Conservation (phyloP, 1,140 invertebrate genomes). For the Ostrea edulis region DNA sequence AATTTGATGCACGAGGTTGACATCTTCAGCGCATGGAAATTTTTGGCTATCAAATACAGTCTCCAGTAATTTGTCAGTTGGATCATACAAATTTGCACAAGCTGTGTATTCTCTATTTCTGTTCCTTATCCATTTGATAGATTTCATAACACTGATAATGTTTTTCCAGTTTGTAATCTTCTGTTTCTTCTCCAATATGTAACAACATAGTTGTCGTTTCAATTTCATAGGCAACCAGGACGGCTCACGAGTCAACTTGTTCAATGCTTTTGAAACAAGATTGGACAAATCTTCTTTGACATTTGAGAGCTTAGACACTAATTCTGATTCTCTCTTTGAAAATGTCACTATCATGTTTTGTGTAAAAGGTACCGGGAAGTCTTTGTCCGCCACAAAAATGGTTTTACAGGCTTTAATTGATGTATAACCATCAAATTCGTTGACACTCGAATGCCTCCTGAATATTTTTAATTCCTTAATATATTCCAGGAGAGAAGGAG, state of each 20-base stretch:
- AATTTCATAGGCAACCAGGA: background rate
- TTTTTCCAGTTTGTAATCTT: background rate
- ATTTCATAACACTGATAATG: background rate
- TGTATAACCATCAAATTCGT: background rate
- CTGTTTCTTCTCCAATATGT: background rate
- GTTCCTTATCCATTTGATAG: background rate
- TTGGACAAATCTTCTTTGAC: background rate
- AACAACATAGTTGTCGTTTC: background rate
- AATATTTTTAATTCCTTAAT: background rate
- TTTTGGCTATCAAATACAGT: background rate
- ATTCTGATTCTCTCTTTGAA: background rate
- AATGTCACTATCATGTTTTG: background rate
- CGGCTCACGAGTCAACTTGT: background rate
- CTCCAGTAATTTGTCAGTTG: background rate
- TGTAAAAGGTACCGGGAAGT: background rate
- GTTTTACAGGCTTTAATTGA: background rate
- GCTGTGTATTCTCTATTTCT: background rate
- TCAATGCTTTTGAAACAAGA: background rate
- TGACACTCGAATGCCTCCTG: background rate
- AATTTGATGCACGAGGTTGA: background rate
- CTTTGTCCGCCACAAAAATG: background rate
- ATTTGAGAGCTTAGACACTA: background rate
- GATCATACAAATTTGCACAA: background rate
- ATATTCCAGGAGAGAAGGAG: background rate
- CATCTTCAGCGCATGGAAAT: constrained; percentile 4